A percentile compares a stretch with the other conserved stretches of the same genome.
These are phyloP conservation scores for Glyphotaelius pellucidus DNA, from an alignment of 2,888 invertebrate genomes.

Conservation along the genomic window DNA sequence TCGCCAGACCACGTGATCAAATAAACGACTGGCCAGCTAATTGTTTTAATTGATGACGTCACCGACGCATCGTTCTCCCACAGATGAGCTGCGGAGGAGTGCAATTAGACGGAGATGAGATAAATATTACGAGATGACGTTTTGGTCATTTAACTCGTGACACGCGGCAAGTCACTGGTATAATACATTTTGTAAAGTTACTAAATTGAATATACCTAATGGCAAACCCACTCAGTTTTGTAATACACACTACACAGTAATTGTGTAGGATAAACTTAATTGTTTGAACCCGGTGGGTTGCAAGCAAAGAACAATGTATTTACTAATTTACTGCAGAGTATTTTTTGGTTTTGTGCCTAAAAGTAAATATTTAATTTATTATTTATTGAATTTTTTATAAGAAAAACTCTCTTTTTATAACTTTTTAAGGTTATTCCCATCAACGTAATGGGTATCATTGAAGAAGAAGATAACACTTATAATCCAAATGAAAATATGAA, in stretches of 20 bases:
- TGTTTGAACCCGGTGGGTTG: not conserved
- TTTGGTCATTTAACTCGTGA: not conserved
- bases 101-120: constrained; percentile 29
- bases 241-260: not conserved
- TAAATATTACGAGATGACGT: constrained; percentile 11
- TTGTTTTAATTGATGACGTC: constrained; percentile 42
- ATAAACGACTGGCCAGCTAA: not conserved
- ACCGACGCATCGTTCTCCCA: not conserved
- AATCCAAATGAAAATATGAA: no score
- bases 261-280: not conserved
- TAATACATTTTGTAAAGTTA: not conserved
- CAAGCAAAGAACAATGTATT: not conserved
- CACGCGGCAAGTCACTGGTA: not conserved
- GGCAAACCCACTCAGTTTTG: not conserved
- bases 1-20: not conserved
- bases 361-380: no score
- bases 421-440: no score
- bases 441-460: no score
- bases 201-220: not conserved
- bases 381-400: no score
- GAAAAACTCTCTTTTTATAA: no score
- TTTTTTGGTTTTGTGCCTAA: no score
- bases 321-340: no score
- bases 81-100: constrained; percentile 30
- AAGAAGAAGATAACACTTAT: no score